These are phyloP conservation scores for Lycopodina hypogea DNA, from an alignment of 37 sponge, comb jelly and placozoan species.

Conservation along the genomic window DNA sequence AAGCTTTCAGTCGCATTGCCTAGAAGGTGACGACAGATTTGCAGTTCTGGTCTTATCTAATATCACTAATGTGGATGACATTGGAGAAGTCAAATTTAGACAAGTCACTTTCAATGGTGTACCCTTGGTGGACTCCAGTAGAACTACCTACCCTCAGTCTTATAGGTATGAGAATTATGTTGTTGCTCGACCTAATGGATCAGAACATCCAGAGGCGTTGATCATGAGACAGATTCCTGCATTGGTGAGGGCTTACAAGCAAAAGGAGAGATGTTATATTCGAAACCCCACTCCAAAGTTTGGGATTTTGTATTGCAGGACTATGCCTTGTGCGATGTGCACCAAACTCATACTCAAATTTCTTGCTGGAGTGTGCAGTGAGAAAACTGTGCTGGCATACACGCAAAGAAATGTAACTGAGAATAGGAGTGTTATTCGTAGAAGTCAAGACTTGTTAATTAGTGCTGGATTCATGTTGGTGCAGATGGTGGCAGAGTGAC, in stretches of 20 bases:
- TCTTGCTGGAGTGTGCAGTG: neutral
- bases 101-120: constrained; percentile 2
- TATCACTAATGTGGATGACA: neutral
- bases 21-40: neutral
- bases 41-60: neutral
- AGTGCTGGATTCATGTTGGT: neutral
- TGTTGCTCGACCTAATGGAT: neutral
- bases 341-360: neutral
- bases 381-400: neutral
- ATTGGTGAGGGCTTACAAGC: neutral
- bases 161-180: constrained; percentile 8
- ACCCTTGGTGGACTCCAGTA: neutral
- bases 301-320: neutral
- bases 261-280: neutral
- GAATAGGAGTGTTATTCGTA: neutral
- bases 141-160: neutral
- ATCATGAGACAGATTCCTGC: neutral
- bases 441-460: neutral
- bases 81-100: neutral
- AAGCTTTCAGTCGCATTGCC: neutral
- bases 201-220: neutral
- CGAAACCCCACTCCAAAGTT: neutral
- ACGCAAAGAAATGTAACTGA: neutral
- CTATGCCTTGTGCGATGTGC: neutral
- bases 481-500: neutral